Evolutionary conservation across 2,113 vertebrate species (phyloP).

Genomic region (Jacana jacana): DNA sequence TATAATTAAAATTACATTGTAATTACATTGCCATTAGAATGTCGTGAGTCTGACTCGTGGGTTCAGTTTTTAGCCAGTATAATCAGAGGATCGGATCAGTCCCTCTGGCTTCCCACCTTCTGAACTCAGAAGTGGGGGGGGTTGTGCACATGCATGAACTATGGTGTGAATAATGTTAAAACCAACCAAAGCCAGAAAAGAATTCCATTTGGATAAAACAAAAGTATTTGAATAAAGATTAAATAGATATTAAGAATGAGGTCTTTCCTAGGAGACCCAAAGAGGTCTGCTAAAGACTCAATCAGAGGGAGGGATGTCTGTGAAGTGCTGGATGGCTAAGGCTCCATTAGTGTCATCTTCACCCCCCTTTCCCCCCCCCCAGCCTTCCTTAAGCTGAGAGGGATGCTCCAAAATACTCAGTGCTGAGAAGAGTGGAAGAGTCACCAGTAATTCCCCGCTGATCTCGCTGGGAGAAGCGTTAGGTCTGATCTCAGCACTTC

Average conservation of each 20-base stretch:
- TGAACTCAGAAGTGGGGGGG: neutral
- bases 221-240: neutral
- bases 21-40: neutral
- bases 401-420: neutral
- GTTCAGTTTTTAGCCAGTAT: neutral
- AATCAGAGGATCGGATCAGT: neutral
- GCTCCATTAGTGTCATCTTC: neutral
- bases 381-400: neutral
- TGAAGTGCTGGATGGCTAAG: neutral
- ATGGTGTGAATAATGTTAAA: neutral
- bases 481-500: neutral
- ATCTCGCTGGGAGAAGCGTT: neutral
- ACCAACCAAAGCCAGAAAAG: neutral
- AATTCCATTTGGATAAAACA: neutral
- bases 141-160: neutral
- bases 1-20: neutral
- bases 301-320: neutral
- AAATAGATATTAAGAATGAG: neutral
- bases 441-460: neutral
- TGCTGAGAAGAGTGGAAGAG: neutral
- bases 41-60: neutral
- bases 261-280: neutral
- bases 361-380: neutral
- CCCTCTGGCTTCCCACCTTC: neutral
- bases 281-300: neutral